phyloP scores from a whole-genome alignment of 2,888 invertebrate genomes.

The Erebia aethiops region DNA sequence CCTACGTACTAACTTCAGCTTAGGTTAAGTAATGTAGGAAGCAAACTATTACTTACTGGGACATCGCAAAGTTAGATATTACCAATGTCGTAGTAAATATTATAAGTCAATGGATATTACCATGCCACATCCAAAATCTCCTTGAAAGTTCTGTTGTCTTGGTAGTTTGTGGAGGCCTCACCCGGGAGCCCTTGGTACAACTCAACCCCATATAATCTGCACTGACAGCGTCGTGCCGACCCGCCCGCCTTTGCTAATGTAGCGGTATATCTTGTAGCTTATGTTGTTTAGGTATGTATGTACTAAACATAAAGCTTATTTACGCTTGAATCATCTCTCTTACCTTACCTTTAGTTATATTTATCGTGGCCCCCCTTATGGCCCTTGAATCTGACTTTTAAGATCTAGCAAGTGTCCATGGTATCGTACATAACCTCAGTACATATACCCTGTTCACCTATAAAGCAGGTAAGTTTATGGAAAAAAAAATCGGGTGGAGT shows the following conservation, averaged over 20 bases:
- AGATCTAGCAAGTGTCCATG: not conserved
- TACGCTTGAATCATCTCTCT: slow-evolving; percentile 6
- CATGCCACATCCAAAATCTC: slow-evolving; percentile 35
- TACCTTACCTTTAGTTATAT: not conserved
- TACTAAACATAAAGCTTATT: slow-evolving; percentile 21
- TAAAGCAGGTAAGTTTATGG: too few species aligned
- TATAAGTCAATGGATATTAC: not conserved
- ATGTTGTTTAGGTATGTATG: slow-evolving; percentile 48
- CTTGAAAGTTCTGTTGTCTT: slow-evolving; percentile 32
- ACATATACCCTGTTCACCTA: too few species aligned
- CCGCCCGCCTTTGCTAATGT: slow-evolving; percentile 44
- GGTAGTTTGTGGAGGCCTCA: slow-evolving; percentile 45
- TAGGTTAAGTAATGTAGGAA: too few species aligned
- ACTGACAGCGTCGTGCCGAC: slow-evolving; percentile 51
- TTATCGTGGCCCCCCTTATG: not conserved
- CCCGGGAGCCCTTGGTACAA: slow-evolving; percentile 65
- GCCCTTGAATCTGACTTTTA: not conserved
- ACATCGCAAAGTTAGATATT: too few species aligned
- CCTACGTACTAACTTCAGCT: too few species aligned
- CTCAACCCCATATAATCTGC: slow-evolving; percentile 56
- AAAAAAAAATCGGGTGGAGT: too few species aligned
- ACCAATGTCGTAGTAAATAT: too few species aligned
- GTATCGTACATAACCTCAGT: too few species aligned
- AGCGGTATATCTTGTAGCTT: slow-evolving; percentile 46
- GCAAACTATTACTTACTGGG: too few species aligned